phyloP scores from a whole-genome alignment of 1,140 invertebrate species.

The Diprion similis region DNA sequence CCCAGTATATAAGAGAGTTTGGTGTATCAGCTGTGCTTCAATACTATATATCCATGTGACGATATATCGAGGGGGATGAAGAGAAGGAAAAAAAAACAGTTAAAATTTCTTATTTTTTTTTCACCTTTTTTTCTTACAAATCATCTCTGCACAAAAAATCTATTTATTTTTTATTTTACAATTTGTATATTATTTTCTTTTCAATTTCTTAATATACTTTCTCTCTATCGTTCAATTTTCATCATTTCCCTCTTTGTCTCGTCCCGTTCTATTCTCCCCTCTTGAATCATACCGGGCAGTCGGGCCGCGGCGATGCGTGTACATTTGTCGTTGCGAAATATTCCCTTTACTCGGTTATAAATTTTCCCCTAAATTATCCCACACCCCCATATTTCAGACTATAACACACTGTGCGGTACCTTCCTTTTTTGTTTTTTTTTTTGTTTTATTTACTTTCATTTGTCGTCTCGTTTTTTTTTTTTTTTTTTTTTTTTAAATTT shows the following conservation, averaged over 20 bases:
- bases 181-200: background rate
- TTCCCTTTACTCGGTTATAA: slow-evolving; percentile 1
- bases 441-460: background rate
- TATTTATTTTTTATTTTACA: background rate
- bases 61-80: too few species aligned
- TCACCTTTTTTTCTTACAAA: background rate
- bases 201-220: background rate
- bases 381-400: background rate
- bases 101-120: background rate
- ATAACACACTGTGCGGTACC: background rate
- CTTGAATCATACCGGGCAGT: background rate
- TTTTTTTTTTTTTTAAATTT: background rate
- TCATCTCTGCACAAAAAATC: background rate
- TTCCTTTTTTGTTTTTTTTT: background rate
- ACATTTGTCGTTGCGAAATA: background rate
- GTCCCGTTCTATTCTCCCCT: background rate
- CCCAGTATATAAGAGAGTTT: too few species aligned
- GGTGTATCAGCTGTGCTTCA: too few species aligned
- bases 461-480: too few species aligned
- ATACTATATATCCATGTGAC: too few species aligned
- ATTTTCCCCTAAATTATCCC: background rate
- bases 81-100: too few species aligned
- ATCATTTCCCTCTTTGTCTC: background rate
- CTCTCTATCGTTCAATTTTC: background rate
- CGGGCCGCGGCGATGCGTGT: too few species aligned